These are phyloP conservation scores for Masticophis lateralis DNA, from an alignment of 2,797 vertebrate species.

Conservation along the genomic window DNA sequence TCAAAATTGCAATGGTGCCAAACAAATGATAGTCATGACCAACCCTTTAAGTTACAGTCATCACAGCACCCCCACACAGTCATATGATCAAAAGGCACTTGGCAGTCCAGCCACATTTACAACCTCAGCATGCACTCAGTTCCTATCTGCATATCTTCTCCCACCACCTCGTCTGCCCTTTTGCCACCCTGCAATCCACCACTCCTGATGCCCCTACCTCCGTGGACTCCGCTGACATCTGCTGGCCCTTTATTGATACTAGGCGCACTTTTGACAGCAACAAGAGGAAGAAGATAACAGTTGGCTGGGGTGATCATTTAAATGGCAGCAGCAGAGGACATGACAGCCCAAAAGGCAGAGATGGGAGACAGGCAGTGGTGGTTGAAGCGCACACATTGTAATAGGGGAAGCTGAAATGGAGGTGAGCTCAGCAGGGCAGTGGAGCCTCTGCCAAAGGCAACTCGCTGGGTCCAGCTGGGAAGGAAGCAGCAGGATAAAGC, in stretches of 20 bases:
- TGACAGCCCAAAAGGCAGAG: not conserved
- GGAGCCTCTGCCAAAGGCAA: not conserved
- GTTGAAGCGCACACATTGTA: not conserved
- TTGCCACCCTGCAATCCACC: not conserved
- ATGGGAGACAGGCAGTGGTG: not conserved
- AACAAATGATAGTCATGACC: not conserved
- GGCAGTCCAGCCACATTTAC: not conserved
- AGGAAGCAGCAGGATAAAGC: not conserved
- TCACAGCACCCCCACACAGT: not conserved
- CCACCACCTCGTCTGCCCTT: not conserved
- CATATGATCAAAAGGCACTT: not conserved
- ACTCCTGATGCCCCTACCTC: not conserved
- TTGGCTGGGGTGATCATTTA: not conserved
- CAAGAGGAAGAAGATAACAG: not conserved
- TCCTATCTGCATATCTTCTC: not conserved
- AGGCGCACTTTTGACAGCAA: not conserved
- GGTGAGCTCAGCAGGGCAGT: not conserved
- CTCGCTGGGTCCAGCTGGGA: not conserved
- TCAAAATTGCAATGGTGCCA: not conserved
- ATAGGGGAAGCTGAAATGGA: not conserved
- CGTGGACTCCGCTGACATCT: not conserved
- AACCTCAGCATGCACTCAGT: not conserved
- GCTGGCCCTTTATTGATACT: not conserved
- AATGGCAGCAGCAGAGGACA: not conserved
- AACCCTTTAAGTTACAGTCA: not conserved